Percentiles rank a stretch among this genome's conserved stretches.
Conservation (phyloP, 2,797 vertebrate species). For the Eulemur rubriventer region DNA sequence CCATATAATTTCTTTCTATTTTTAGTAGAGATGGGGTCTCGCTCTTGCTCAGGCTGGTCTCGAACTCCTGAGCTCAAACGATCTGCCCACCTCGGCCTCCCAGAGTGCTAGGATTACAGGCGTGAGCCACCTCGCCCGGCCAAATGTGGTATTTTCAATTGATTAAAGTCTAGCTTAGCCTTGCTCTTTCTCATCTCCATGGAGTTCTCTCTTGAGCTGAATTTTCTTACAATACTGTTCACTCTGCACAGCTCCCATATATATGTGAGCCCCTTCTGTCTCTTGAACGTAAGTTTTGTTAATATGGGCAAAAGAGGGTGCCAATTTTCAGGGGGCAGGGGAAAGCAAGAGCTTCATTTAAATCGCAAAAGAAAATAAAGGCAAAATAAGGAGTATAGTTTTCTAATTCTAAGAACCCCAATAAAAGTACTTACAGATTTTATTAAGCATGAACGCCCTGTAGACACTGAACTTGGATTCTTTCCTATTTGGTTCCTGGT, state of each 20-base stretch:
- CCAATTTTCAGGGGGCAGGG: accelerated
- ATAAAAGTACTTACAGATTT: neutral
- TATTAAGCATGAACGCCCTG: neutral
- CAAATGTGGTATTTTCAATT: neutral
- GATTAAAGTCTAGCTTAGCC: neutral
- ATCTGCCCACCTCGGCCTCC: no score
- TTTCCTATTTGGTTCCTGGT: neutral
- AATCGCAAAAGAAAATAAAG: neutral
- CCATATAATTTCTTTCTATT: no score
- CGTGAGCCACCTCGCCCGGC: no score
- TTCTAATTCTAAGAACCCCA: neutral
- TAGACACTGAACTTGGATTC: neutral
- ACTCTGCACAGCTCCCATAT: neutral
- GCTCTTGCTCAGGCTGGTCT: no score
- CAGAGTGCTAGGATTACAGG: no score
- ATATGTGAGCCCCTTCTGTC: neutral
- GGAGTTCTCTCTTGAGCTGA: neutral
- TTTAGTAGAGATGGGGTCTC: no score
- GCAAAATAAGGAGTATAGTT: neutral
- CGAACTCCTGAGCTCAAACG: no score
- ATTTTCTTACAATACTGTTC: neutral
- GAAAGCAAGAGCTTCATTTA: neutral
- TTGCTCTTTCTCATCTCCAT: neutral
- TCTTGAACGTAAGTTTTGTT: neutral
- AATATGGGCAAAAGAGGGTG: neutral